phyloP scores from a whole-genome alignment of 2,797 vertebrate species.

The Urocyon cinereoargenteus region DNA sequence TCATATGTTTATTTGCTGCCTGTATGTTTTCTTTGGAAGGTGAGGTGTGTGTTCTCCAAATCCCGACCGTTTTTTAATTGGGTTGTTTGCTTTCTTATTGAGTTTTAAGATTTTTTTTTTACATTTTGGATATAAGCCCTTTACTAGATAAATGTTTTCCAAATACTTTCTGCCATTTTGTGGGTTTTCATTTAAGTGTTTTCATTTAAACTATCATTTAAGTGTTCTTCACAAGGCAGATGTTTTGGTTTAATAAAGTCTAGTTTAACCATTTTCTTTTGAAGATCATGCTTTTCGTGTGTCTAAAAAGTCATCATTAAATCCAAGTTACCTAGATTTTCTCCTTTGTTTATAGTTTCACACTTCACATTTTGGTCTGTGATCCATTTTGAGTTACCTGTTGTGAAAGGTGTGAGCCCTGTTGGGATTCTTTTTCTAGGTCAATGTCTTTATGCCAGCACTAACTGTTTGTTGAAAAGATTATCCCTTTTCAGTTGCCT shows the following conservation, averaged over 20 bases:
- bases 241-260: slow-evolving; percentile 16
- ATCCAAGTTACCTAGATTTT: not conserved
- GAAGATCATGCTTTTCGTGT: not conserved
- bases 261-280: slow-evolving; percentile 4
- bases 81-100: slow-evolving; percentile 35
- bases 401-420: not conserved
- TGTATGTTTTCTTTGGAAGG: not conserved
- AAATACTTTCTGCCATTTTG: not conserved
- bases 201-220: not conserved
- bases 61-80: slow-evolving; percentile 7
- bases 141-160: not conserved
- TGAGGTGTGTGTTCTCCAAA: not conserved
- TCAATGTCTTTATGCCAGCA: slow-evolving; percentile 11
- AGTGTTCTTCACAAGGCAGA: not conserved
- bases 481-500: not conserved
- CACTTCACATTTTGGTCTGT: slow-evolving; percentile 20
- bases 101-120: slow-evolving; percentile 22
- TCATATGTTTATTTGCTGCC: not conserved
- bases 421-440: not conserved
- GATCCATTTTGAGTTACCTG: not conserved
- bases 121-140: not conserved
- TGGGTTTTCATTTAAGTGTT: slow-evolving; percentile 24
- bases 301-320: slow-evolving; percentile 37
- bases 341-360: slow-evolving; percentile 25
- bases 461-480: slow-evolving; percentile 16